These are phyloP conservation scores for Kobus ellipsiprymnus DNA, from an alignment of 2,113 vertebrate species.

Conservation along the genomic window DNA sequence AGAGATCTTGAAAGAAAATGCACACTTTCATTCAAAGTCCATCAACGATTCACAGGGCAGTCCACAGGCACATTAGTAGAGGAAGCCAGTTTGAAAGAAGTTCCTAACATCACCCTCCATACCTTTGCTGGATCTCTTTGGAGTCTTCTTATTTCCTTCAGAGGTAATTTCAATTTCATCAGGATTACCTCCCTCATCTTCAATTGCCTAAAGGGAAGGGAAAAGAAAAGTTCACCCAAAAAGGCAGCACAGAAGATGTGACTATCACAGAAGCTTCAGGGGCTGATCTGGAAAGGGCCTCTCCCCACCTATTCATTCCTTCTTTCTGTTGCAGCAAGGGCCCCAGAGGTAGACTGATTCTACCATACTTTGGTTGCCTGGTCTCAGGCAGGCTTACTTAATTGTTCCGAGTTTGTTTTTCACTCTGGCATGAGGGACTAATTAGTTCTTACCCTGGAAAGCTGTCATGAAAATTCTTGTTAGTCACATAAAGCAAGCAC, in stretches of 20 bases:
- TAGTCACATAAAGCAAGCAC: not conserved
- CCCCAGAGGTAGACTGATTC: not conserved
- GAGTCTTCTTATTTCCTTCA: constrained; percentile 85
- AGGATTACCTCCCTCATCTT: constrained; percentile 96
- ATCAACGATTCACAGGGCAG: rapidly evolving
- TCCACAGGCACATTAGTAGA: not conserved
- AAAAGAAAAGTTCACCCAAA: not conserved
- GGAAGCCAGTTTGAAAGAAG: not conserved
- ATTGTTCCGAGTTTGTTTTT: not conserved
- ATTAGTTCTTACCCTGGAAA: not conserved
- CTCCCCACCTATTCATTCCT: too few species aligned
- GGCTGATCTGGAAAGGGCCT: not conserved
- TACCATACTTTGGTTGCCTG: not conserved
- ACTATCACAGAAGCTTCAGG: not conserved
- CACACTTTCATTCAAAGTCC: not conserved
- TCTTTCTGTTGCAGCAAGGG: not conserved
- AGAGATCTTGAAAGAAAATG: not conserved
- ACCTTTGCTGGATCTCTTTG: constrained; percentile 91
- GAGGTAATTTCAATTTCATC: constrained; percentile 88
- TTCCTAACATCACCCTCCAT: not conserved
- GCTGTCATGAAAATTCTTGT: not conserved
- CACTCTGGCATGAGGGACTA: not conserved
- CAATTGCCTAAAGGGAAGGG: constrained; percentile 86
- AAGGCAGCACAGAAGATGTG: not conserved
- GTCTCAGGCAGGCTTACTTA: not conserved